phyloP scores from a whole-genome alignment of 2,888 invertebrate species.

The Julus scandinavius region DNA sequence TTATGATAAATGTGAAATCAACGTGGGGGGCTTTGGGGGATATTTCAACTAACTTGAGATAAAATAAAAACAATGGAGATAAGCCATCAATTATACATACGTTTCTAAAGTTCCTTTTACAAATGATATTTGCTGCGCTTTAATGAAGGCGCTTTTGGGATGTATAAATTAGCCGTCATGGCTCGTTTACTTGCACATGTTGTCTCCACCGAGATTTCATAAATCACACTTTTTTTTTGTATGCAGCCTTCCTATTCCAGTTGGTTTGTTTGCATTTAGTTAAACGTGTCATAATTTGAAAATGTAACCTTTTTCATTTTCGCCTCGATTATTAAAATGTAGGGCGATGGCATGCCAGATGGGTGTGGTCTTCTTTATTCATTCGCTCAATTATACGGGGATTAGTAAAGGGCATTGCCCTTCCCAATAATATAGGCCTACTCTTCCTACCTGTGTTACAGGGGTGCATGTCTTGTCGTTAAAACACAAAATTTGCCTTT shows the following conservation, averaged over 20 bases:
- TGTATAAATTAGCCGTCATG: neutral
- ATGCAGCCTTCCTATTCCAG: neutral
- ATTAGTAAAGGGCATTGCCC: constrained; percentile 15
- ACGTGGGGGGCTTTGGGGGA: too few relatives aligned
- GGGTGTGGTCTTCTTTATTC: constrained; percentile 19
- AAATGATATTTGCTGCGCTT: neutral
- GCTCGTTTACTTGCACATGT: neutral
- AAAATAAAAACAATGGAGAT: too few relatives aligned
- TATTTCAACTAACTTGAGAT: too few relatives aligned
- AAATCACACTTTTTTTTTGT: neutral
- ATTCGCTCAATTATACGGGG: neutral
- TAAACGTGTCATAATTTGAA: neutral
- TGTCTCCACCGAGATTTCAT: constrained; percentile 23
- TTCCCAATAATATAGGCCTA: neutral
- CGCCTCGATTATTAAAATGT: constrained; percentile 1
- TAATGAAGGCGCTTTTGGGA: constrained; percentile 2
- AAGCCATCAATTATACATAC: too few relatives aligned
- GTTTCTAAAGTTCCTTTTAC: too few relatives aligned
- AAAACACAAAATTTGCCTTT: too few relatives aligned
- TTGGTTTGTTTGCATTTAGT: neutral
- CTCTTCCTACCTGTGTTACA: neutral
- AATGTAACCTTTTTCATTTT: constrained; percentile 25
- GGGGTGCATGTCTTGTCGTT: neutral
- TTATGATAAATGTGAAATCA: too few relatives aligned
- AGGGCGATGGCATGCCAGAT: constrained; percentile 6